Base-by-base conservation (phyloP, 2,113 vertebrate genomes). In the Mugil cephalus region DNA sequence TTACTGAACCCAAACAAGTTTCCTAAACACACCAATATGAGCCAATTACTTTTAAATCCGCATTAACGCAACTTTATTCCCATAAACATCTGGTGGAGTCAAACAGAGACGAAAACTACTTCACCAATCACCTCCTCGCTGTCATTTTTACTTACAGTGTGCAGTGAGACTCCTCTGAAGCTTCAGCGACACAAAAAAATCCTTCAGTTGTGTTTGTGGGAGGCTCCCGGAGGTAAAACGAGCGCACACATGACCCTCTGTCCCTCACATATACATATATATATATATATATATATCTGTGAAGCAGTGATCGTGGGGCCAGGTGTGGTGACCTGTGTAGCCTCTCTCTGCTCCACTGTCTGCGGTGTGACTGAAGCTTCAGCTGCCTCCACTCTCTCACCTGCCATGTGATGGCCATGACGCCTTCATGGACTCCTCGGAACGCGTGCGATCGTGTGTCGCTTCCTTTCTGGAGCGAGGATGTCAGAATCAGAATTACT, bases 371-470 rank as follows among this genome's bases (percentile, higher is more conserved):
- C 56, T 0, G 59, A 10, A 19, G 74, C 55, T 4, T 59, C 47
- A 64, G 66, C 76, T 63, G 61, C 36, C 58, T 68, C 76, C 58
- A 66, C 67, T 51, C 42, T 58, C 18, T 52, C 85, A 87, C 79
- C 84, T 88, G 83, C 83, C 82, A 85, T 87, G 86, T 86, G 88
- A 91, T 66, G 63, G 54, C 14, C 52, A 24, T 7, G 83, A 12
- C 65, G 87, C 87, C 12, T 91, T 91, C 83, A 87, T 0, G 64
- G 6, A n/a, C 58, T 0, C 12, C 68, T 59, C 77, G 84, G 1
- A 77, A 76, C 14, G 42, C 9, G 0, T 1, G 18, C 0, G 0
- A 9, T 60, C 14, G 10, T 11, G 12, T 30, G n/a, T 48, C 35
- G 7, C 14, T 52, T 13, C 15, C 13, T 10, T 50, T 11, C 24